Evolutionary conservation across 2,797 vertebrate genomes (phyloP).

Genomic region (Threskiornis aethiopicus): DNA sequence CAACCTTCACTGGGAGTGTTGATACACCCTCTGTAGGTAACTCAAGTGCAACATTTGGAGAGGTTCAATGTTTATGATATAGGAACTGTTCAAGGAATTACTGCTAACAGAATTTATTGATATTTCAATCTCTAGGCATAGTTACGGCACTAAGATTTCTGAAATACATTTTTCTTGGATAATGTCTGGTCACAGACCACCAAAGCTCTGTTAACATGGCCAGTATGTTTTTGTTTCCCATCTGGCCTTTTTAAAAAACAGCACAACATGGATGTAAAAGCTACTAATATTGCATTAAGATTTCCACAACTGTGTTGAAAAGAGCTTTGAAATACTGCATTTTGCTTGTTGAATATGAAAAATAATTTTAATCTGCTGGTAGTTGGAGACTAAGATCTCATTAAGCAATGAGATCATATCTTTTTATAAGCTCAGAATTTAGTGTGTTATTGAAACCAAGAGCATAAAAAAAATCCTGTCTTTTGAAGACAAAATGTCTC

Average conservation of each 20-base stretch:
- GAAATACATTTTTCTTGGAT: neutral
- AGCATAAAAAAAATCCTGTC: neutral
- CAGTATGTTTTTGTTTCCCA: neutral
- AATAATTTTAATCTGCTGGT: neutral
- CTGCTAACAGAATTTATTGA: neutral
- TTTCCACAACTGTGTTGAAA: neutral
- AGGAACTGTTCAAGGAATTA: neutral
- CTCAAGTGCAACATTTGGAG: neutral
- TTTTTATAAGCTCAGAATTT: conserved; percentile 3
- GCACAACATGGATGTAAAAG: neutral
- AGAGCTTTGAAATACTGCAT: neutral
- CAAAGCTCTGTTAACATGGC: neutral
- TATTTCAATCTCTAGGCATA: neutral
- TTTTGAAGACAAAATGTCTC: neutral
- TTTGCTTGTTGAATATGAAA: neutral
- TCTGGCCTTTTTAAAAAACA: neutral
- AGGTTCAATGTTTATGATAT: neutral
- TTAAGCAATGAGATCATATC: neutral
- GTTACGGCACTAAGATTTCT: neutral
- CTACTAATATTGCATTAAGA: neutral
- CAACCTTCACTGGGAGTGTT: neutral
- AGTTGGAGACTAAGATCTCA: neutral
- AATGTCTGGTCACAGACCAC: neutral
- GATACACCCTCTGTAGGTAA: neutral
- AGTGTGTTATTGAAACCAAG: neutral